Conservation (phyloP, 2,113 vertebrate genomes). For the Beaufortia kweichowensis region DNA sequence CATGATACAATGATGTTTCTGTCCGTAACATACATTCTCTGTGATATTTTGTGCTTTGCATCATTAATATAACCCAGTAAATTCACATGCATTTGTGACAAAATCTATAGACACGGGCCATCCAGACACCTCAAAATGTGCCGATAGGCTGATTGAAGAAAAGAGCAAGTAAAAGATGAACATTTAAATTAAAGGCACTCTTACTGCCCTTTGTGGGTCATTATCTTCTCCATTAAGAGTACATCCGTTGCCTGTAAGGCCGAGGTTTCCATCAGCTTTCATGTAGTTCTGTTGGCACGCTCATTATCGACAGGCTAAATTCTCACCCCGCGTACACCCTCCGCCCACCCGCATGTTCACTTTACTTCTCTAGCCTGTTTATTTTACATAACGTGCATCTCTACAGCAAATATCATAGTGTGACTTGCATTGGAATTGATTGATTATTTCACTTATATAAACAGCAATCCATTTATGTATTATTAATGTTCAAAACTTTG, state of each 20-base stretch:
- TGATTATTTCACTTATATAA: background rate
- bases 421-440: background rate
- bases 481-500: too few species aligned
- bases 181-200: background rate
- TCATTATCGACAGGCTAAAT: constrained; percentile 47
- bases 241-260: background rate
- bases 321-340: constrained; percentile 62
- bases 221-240: constrained; percentile 2
- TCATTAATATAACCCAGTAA: background rate
- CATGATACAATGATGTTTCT: background rate
- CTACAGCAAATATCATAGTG: constrained; percentile 12
- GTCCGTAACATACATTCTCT: background rate
- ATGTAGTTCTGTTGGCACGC: constrained; percentile 17
- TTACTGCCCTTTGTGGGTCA: background rate
- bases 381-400: constrained; percentile 62
- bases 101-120: too few species aligned
- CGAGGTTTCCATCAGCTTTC: constrained; percentile 24
- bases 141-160: background rate
- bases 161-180: background rate
- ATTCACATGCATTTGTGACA: background rate
- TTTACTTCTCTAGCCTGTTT: constrained; percentile 48
- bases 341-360: constrained; percentile 61
- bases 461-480: background rate
- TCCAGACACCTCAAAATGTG: too few species aligned
- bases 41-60: background rate